Evolutionary conservation across 2,113 vertebrate species (phyloP), one percentile per base, ranked within the genome.

Genomic region (Pongo pygmaeus): DNA sequence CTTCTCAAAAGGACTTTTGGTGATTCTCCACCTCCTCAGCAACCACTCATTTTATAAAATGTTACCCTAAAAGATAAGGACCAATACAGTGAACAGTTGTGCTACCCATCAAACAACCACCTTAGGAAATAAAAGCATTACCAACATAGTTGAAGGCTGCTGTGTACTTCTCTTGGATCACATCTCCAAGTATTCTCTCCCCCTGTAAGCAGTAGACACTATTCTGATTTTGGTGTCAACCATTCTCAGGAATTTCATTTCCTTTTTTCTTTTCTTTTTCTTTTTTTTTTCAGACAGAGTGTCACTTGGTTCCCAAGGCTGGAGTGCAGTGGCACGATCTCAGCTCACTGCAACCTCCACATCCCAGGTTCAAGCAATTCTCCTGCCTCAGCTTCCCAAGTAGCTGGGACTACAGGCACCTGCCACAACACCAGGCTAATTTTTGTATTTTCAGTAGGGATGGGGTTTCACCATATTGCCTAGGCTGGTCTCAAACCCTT

Each of bases 1-100:
- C n/a, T 84, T 92, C 89, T 88, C 59, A 48, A 96, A 92, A 78
- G 20, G 48, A 84, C 20, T 97, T 30, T 61, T 35, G 12, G 57
- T 57, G 67, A 83, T 38, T 87, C 48, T 64, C 46, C 38, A 78
- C 32, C 79, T 84, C 70, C 80, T 93, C 40, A 88, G 84, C 72
- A 79, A 79, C 35, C 32, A 88, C 50, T 94, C 12, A 7, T 91
- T 78, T 89, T 8, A 70, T 89, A 81, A 83, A 89, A 89, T 70
- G 35, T 43, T 57, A 84, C 18, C 48, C 23, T 25, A 50, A 93
- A 84, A 59, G 8, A 5, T 59, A 89, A 50, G 14, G 70, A 83
- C 32, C 38, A 94, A 91, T 27, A 91, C 0, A 79, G 14, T 70
- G 8, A 80, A 74, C 13, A 80, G 8, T 0, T 84, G 48, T 55